phyloP scores from a whole-genome alignment of 2,113 vertebrate genomes.

The Limanda limanda region DNA sequence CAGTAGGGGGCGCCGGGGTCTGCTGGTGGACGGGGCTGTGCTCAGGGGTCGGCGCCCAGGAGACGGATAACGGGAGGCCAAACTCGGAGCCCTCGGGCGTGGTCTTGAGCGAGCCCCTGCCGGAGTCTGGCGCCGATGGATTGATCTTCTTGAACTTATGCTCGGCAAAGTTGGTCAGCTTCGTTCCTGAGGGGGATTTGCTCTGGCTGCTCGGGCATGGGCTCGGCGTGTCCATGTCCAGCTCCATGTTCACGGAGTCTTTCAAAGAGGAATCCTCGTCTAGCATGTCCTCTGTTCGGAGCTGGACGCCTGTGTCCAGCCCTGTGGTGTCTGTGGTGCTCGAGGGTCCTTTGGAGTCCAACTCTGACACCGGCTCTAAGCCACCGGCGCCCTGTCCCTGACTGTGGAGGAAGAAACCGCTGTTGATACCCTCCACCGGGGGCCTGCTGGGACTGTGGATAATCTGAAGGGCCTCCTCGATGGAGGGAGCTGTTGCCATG shows the following conservation, averaged over 20 bases:
- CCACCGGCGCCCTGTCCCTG: slow-evolving; percentile 78
- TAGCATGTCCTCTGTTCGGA: slow-evolving; percentile 94
- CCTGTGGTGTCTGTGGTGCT: slow-evolving; percentile 92
- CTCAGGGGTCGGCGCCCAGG: slow-evolving; percentile 92
- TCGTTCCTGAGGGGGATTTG: slow-evolving; percentile 89
- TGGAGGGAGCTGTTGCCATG: slow-evolving; percentile 83
- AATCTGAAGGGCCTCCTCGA: slow-evolving; percentile 94
- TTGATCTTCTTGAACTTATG: slow-evolving; percentile 92
- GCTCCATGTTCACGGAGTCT: slow-evolving; percentile 95
- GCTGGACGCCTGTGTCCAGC: slow-evolving; percentile 94
- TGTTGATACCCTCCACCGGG: slow-evolving; percentile 84
- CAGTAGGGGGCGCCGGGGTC: slow-evolving; percentile 32
- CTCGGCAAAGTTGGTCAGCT: slow-evolving; percentile 97
- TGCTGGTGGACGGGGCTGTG: slow-evolving; percentile 82
- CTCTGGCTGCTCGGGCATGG: slow-evolving; percentile 90
- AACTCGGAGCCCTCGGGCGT: slow-evolving; percentile 94
- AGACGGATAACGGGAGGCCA: slow-evolving; percentile 89
- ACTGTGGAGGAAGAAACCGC: slow-evolving; percentile 94
- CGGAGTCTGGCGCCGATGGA: slow-evolving; percentile 87
- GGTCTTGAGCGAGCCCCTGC: slow-evolving; percentile 89
- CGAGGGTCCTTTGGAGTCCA: slow-evolving; percentile 84
- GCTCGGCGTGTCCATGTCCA: slow-evolving; percentile 92
- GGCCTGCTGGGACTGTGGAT: slow-evolving; percentile 89
- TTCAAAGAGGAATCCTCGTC: slow-evolving; percentile 97
- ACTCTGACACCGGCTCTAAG: slow-evolving; percentile 84